phyloP scores from a whole-genome alignment of 2,888 invertebrate species.

The Pyrochroa serraticornis region DNA sequence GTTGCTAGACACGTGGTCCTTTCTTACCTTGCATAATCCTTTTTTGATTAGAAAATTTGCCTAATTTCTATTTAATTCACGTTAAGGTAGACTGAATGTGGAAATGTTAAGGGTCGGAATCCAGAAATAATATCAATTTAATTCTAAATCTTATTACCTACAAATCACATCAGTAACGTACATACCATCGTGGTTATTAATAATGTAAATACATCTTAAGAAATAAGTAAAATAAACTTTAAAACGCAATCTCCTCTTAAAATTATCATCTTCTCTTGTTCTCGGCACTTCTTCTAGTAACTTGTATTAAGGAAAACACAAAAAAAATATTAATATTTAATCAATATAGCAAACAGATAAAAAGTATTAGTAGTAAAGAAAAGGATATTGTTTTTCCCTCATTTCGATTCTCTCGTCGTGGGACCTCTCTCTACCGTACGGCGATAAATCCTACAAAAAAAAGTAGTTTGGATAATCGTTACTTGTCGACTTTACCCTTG shows the following conservation, averaged over 20 bases:
- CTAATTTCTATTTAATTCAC: too few relatives aligned
- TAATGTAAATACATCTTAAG: slow-evolving; percentile 16
- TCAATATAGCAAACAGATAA: background rate
- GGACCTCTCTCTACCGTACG: slow-evolving; percentile 73
- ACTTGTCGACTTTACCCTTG: slow-evolving; percentile 64
- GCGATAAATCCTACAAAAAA: slow-evolving; percentile 77
- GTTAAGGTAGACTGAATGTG: too few relatives aligned
- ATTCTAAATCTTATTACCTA: slow-evolving; percentile 24
- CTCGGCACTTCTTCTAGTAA: slow-evolving; percentile 59
- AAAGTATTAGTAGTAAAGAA: slow-evolving; percentile 48
- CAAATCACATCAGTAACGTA: slow-evolving; percentile 30
- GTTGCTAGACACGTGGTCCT: too few relatives aligned
- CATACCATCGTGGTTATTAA: slow-evolving; percentile 11
- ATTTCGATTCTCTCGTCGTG: slow-evolving; percentile 78
- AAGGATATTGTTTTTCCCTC: slow-evolving; percentile 87
- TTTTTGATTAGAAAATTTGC: too few relatives aligned
- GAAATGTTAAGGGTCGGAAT: background rate
- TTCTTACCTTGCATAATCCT: too few relatives aligned
- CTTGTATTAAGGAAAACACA: slow-evolving; percentile 53
- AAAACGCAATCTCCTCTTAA: slow-evolving; percentile 5
- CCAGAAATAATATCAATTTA: slow-evolving; percentile 15
- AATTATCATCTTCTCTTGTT: slow-evolving; percentile 57
- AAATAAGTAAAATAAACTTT: slow-evolving; percentile 13
- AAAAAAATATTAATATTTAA: slow-evolving; percentile 1
- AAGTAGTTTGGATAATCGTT: background rate